Evolutionary conservation across 53 echinoderm and acorn worm genomes (phyloP), one percentile per base, ranked within the genome.

Genomic region (Astropecten irregularis): DNA sequence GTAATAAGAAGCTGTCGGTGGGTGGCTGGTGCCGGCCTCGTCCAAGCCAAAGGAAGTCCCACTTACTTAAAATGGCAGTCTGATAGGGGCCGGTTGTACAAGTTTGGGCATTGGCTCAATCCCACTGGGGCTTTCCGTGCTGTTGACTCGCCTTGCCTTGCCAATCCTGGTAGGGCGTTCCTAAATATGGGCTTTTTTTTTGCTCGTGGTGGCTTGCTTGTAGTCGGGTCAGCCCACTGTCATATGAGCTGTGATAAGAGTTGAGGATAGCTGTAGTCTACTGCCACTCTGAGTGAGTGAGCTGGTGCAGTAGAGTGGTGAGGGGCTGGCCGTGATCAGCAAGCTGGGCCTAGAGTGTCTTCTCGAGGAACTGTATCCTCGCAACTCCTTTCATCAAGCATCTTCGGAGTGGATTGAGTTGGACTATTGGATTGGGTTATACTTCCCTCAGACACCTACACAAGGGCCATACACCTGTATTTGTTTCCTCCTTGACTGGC

Each of bases 11-110:
- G 61, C 46, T 79, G 79, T 47, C 79, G 5, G 62, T 61, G 79
- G 79, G 79, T 62, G 79, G 34, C 79, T 79, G 79, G 62, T 79
- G 79, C 79, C 26, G 79, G 61, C 62, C 29, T 31, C 79, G 47
- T 21, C 60, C 4, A n/a, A 49, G 19, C 46, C 31, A 79, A 20
- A 79, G 79, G 79, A 79, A 61, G 79, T 79, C 10, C 62, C 46
- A 79, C 79, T 79, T 79, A 79, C 8, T n/a, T 61, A 19, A 18
- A 16, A 44, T 49, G 61, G 32, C 56, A 37, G 40, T 39, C 26
- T 79, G 79, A 44, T 26, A 9, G 38, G 38, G 34, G 62, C 26
- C 39, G 52, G 25, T 57, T 57, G 2, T 52, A 22, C 27, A 28
- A 40, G 40, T 58, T 25, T 74, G 16, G 56, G 76, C 76, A 58